A percentile compares a stretch with the other conserved stretches of the same genome.
phyloP scores from a whole-genome alignment of 2,113 vertebrate species.

The Neodon shergylaensis region DNA sequence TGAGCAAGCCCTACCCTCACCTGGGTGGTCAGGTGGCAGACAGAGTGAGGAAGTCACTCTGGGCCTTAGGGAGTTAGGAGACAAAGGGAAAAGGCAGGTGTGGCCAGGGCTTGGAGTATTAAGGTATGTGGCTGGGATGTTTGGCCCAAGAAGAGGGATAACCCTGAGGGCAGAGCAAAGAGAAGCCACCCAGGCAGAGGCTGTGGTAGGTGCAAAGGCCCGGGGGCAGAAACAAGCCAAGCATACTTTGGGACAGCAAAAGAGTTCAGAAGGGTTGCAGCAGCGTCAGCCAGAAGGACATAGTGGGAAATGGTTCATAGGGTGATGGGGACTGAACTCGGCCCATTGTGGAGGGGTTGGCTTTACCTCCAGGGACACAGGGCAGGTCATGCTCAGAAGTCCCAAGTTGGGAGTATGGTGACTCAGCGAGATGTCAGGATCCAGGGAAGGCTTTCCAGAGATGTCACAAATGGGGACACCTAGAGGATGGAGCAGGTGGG shows the following conservation, averaged over 20 bases:
- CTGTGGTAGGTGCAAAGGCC: not conserved
- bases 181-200: not conserved
- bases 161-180: not conserved
- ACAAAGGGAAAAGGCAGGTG: not conserved
- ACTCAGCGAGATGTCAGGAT: not conserved
- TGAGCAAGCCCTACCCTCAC: too few relatives aligned
- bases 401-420: not conserved
- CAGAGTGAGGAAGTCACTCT: not conserved
- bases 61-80: not conserved
- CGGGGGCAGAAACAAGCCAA: not conserved
- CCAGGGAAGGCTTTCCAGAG: not conserved
- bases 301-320: not conserved
- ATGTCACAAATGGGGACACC: not conserved
- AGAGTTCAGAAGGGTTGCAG: not conserved
- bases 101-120: not conserved
- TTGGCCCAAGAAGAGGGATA: not conserved
- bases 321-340: rapidly evolving
- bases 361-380: not conserved
- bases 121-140: too few relatives aligned
- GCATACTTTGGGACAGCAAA: not conserved
- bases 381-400: not conserved
- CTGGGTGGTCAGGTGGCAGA: not conserved
- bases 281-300: not conserved
- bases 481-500: not conserved
- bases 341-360: not conserved